These are phyloP conservation scores for Hippopotamus amphibius DNA, from an alignment of 2,113 vertebrate species.

Conservation along the genomic window DNA sequence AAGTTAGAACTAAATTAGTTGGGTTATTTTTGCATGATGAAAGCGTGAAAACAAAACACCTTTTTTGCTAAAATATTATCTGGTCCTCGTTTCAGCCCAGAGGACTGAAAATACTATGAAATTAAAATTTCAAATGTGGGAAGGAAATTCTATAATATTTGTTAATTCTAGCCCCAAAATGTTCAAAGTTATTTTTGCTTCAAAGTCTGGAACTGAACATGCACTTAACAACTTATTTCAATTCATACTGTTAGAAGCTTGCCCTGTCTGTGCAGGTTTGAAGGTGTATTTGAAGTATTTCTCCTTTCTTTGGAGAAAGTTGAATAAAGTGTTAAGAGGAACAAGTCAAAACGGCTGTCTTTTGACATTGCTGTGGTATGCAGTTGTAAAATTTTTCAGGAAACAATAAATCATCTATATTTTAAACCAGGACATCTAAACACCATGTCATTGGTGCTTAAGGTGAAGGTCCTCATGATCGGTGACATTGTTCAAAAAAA, in stretches of 20 bases:
- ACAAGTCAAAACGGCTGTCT: constrained; percentile 24
- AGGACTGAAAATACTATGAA: constrained; percentile 82
- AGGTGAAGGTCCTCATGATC: not conserved
- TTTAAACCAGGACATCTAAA: not conserved
- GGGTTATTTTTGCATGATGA: constrained; percentile 81
- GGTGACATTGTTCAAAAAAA: not conserved
- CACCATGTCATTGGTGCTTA: not conserved
- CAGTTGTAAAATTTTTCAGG: constrained; percentile 23
- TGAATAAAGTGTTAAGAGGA: constrained; percentile 47
- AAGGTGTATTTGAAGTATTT: constrained; percentile 54
- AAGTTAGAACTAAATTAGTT: constrained; percentile 80
- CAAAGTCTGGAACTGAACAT: constrained; percentile 81
- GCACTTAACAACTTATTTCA: constrained; percentile 78
- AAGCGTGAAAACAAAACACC: constrained; percentile 83
- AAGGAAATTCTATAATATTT: constrained; percentile 84
- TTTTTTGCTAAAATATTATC: constrained; percentile 84
- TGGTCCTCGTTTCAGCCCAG: constrained; percentile 77
- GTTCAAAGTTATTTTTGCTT: constrained; percentile 84
- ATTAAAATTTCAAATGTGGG: constrained; percentile 83
- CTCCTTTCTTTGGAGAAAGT: constrained; percentile 54
- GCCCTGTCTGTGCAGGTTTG: constrained; percentile 52
- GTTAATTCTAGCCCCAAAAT: constrained; percentile 83
- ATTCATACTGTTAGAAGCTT: constrained; percentile 61
- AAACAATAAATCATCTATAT: constrained; percentile 33
- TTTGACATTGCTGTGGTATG: not conserved